Percentiles rank a stretch among this genome's conserved stretches.
phyloP scores from a whole-genome alignment of 1,140 invertebrate genomes.

The Thalassaphorura encarpata region DNA sequence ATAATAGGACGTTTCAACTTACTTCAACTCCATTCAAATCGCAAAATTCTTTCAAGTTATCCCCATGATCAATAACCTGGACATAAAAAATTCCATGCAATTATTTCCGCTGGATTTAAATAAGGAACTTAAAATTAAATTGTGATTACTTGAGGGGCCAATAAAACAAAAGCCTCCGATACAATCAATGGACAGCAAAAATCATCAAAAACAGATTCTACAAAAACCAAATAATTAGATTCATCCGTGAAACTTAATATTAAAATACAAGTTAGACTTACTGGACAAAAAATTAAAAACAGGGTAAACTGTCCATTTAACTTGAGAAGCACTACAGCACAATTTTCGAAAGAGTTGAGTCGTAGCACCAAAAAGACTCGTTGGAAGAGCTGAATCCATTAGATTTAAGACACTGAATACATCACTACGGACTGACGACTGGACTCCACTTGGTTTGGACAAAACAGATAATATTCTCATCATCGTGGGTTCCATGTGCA shows the following conservation, averaged over 20 bases:
- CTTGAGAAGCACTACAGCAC: slow-evolving; percentile 7
- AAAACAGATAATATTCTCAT: slow-evolving; percentile 63
- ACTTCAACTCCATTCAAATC: slow-evolving; percentile 43
- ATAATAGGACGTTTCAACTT: slow-evolving; percentile 20
- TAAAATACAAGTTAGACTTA: slow-evolving; percentile 11
- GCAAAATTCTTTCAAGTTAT: slow-evolving; percentile 55
- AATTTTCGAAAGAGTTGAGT: slow-evolving; percentile 56
- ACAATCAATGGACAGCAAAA: slow-evolving; percentile 32
- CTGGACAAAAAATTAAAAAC: slow-evolving; percentile 29
- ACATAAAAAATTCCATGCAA: too few relatives aligned
- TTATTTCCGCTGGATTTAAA: too few relatives aligned
- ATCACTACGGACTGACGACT: slow-evolving; percentile 36
- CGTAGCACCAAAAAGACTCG: slow-evolving; percentile 68
- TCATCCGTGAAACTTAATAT: neutral
- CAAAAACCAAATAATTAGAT: neutral
- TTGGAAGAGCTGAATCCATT: slow-evolving; percentile 34
- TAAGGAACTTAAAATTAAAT: too few relatives aligned
- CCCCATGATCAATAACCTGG: slow-evolving; percentile 56
- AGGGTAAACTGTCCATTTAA: slow-evolving; percentile 20
- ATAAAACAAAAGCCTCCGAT: slow-evolving; percentile 33
- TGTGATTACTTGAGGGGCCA: slow-evolving; percentile 54
- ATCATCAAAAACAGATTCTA: slow-evolving; percentile 30
- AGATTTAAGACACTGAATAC: slow-evolving; percentile 33
- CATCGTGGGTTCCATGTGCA: slow-evolving; percentile 68
- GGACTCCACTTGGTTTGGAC: slow-evolving; percentile 41